Conservation (phyloP, 2,797 vertebrate genomes). For the Pangasius sanitwongsei region DNA sequence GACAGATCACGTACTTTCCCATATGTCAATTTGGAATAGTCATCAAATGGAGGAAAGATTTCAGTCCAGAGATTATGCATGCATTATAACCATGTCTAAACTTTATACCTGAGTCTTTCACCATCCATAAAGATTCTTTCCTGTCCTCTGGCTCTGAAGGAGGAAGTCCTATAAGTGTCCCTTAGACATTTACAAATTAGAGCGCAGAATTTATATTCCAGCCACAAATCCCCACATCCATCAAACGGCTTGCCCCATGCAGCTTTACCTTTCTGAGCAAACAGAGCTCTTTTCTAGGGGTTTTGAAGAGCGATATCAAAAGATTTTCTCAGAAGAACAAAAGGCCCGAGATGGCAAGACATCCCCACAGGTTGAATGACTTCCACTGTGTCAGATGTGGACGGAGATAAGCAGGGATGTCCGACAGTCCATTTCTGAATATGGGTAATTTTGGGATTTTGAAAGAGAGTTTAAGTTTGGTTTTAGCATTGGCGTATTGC, state of each 20-base stretch:
- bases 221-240: slow-evolving; percentile 68
- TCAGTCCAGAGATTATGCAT: neutral
- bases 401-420: slow-evolving; percentile 53
- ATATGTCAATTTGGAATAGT: neutral
- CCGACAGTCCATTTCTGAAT: slow-evolving; percentile 59
- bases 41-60: neutral
- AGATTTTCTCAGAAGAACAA: slow-evolving; percentile 67
- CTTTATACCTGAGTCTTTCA: neutral
- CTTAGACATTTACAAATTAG: slow-evolving; percentile 66
- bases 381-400: slow-evolving; percentile 65
- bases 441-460: slow-evolving; percentile 43
- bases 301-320: slow-evolving; percentile 63
- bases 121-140: neutral
- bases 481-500: neutral
- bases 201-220: slow-evolving; percentile 68
- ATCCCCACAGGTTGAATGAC: slow-evolving; percentile 66
- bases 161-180: slow-evolving; percentile 62
- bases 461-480: slow-evolving; percentile 6
- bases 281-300: slow-evolving; percentile 57
- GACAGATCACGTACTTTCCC: neutral
- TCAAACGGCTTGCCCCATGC: slow-evolving; percentile 70
- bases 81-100: neutral
- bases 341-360: slow-evolving; percentile 64
- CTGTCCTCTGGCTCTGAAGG: slow-evolving; percentile 64
- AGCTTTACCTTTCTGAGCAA: slow-evolving; percentile 50